phyloP scores from a whole-genome alignment of 2,113 vertebrate genomes.

The Heterotilapia buettikoferi region DNA sequence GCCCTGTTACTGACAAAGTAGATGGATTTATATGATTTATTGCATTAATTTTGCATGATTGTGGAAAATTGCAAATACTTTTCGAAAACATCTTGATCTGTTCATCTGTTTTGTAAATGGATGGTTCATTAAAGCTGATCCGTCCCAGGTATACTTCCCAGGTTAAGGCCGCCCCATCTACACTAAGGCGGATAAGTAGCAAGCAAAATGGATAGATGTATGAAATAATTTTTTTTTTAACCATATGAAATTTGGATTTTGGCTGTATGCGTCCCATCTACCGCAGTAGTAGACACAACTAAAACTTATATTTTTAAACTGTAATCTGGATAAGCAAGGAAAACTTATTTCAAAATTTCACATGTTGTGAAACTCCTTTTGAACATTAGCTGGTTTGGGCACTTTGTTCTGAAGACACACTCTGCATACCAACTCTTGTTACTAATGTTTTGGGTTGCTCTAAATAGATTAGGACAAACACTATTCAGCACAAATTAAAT shows the following conservation, averaged over 20 bases:
- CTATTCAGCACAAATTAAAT: not conserved
- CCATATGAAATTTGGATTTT: not conserved
- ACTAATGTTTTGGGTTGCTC: not conserved
- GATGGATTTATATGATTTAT: not conserved
- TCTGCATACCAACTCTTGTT: conserved; percentile 18
- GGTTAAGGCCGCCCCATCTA: not conserved
- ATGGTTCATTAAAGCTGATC: not conserved
- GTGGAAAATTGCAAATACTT: not conserved
- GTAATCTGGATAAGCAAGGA: not conserved
- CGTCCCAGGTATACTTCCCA: not conserved
- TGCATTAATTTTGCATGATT: not conserved
- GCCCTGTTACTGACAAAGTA: not conserved
- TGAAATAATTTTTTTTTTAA: fast-evolving
- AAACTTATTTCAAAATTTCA: not conserved
- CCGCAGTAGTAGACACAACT: not conserved
- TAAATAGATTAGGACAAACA: not conserved
- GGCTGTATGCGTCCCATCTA: not conserved
- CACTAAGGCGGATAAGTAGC: fast-evolving
- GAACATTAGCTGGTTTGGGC: not conserved
- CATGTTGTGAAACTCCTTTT: not conserved
- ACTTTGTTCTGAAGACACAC: not conserved
- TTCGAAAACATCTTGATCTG: not conserved
- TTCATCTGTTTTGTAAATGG: not conserved
- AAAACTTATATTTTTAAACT: not conserved
- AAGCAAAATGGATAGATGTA: not conserved